These are phyloP conservation scores for Pachyramphus minor DNA, from an alignment of 2,113 vertebrate genomes.

Conservation along the genomic window DNA sequence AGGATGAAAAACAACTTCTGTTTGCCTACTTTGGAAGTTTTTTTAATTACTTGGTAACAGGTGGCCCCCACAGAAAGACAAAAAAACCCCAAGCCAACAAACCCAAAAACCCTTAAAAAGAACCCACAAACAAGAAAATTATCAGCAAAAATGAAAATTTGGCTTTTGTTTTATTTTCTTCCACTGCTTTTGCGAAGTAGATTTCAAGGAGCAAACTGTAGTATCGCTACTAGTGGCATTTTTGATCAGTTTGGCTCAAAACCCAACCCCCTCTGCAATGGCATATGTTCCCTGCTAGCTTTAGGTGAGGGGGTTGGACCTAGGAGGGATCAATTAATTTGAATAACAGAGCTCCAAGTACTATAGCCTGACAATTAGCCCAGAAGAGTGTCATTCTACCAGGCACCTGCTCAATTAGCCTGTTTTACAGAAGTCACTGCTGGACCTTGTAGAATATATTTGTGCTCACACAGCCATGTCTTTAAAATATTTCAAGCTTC, in stretches of 20 bases:
- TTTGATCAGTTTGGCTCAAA: background rate
- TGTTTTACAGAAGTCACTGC: background rate
- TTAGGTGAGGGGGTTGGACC: background rate
- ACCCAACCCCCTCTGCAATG: background rate
- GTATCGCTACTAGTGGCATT: background rate
- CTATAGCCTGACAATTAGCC: background rate
- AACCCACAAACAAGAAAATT: background rate
- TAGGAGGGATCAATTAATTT: background rate
- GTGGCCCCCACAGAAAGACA: background rate
- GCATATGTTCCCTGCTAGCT: background rate
- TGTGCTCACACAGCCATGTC: background rate
- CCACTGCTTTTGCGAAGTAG: background rate
- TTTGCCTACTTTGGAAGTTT: background rate
- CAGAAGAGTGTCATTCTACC: background rate
- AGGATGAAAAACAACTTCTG: background rate
- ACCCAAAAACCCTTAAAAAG: background rate
- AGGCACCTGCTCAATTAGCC: background rate
- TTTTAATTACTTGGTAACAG: background rate
- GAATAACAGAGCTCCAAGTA: background rate
- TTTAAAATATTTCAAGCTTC: background rate
- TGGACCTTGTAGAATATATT: background rate
- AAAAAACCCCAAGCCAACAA: background rate
- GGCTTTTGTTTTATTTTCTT: background rate
- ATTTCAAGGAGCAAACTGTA: background rate
- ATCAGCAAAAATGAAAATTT: background rate